Conservation (phyloP, 2,113 vertebrate genomes). For the Chrysochloris asiatica region DNA sequence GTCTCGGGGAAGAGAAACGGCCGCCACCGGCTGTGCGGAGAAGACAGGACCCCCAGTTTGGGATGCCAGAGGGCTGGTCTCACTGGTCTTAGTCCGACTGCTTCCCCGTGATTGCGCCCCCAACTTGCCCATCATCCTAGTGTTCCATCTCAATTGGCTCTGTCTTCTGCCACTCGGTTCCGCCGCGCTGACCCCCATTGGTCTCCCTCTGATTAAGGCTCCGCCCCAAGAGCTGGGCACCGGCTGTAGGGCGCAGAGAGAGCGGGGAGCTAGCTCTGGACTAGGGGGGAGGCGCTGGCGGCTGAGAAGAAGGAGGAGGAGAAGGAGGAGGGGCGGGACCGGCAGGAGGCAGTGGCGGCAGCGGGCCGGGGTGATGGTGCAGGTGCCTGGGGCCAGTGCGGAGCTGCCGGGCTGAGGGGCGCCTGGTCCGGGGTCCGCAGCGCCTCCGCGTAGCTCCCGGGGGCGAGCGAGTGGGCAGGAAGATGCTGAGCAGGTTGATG, state of each 20-base stretch:
- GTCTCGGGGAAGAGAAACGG: slow-evolving; percentile 16
- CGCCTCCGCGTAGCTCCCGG: slow-evolving; percentile 68
- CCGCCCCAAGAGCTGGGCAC: slow-evolving; percentile 68
- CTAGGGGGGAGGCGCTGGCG: slow-evolving; percentile 53
- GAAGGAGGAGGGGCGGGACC: slow-evolving; percentile 39
- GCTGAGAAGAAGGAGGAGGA: slow-evolving; percentile 9
- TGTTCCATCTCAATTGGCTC: slow-evolving; percentile 51
- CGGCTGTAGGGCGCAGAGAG: slow-evolving; percentile 49
- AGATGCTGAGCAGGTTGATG: slow-evolving; percentile 98
- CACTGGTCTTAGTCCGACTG: neutral
- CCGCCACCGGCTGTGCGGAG: neutral
- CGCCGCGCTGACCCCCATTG: slow-evolving; percentile 73
- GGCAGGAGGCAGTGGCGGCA: slow-evolving; percentile 56
- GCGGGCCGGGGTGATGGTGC: slow-evolving; percentile 66
- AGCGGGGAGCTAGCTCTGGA: slow-evolving; percentile 14
- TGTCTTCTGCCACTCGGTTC: slow-evolving; percentile 61
- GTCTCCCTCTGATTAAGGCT: slow-evolving; percentile 7
- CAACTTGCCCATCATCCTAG: slow-evolving; percentile 43
- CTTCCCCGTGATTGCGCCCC: slow-evolving; percentile 43
- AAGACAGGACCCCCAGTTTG: neutral
- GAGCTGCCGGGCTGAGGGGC: slow-evolving; percentile 76
- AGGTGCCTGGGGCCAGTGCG: slow-evolving; percentile 50
- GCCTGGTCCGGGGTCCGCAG: slow-evolving; percentile 69
- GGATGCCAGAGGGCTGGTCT: slow-evolving; percentile 60
- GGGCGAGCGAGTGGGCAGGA: slow-evolving; percentile 80